A percentile compares a stretch with the other conserved stretches of the same genome.
phyloP scores from a whole-genome alignment of 2,113 vertebrate genomes.

The Grantiella picta region DNA sequence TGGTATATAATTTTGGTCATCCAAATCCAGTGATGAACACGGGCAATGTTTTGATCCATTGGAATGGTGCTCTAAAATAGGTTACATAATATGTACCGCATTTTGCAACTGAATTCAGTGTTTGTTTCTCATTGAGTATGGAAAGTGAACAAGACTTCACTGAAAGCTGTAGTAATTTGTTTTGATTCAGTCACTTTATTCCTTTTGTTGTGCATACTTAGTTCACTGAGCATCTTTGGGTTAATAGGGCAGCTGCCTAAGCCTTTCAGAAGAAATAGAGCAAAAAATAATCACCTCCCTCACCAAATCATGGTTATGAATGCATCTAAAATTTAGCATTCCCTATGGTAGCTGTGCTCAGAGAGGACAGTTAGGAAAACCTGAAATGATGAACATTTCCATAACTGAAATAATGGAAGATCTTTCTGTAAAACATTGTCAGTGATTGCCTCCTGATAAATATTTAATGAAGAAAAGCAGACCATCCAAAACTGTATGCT shows the following conservation, averaged over 20 bases:
- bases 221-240: background rate
- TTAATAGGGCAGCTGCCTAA: background rate
- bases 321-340: background rate
- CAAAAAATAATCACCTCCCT: background rate
- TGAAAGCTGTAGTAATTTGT: background rate
- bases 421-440: background rate
- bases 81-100: background rate
- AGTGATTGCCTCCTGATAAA: background rate
- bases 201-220: background rate
- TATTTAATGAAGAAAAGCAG: background rate
- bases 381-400: background rate
- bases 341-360: background rate
- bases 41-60: slow-evolving; percentile 31
- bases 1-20: slow-evolving; percentile 42
- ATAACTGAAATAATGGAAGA: background rate
- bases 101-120: background rate
- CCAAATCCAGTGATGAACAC: slow-evolving; percentile 38
- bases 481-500: background rate
- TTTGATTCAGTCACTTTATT: slow-evolving; percentile 1
- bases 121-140: background rate
- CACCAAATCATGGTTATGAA: background rate
- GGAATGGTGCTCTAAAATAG: slow-evolving; percentile 44
- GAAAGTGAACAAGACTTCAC: background rate
- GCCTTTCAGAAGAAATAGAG: background rate
- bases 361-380: background rate